phyloP scores from a whole-genome alignment of 2,797 vertebrate species.

The Pygocentrus nattereri region DNA sequence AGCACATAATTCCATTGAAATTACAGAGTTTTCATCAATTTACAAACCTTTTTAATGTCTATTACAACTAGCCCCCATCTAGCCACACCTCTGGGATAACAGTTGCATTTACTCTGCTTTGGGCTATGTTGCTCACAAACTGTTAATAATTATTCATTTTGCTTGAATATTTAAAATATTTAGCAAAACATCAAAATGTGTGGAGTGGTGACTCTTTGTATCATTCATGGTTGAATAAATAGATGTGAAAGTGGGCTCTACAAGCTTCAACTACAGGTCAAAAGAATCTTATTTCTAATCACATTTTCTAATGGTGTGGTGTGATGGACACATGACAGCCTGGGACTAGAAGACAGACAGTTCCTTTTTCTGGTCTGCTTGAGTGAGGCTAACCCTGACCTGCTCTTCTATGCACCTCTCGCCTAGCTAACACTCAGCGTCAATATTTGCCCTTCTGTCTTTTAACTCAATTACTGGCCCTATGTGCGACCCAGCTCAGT shows the following conservation, averaged over 20 bases:
- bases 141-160: too few relatives aligned
- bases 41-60: too few relatives aligned
- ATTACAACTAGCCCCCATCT: too few relatives aligned
- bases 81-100: too few relatives aligned
- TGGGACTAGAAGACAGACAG: not conserved
- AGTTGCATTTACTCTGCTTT: too few relatives aligned
- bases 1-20: too few relatives aligned
- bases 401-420: conserved; percentile 29
- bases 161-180: too few relatives aligned
- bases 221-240: not conserved
- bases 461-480: conserved; percentile 32
- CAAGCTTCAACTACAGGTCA: too few relatives aligned
- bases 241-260: not conserved
- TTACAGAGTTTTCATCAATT: too few relatives aligned
- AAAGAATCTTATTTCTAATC: not conserved
- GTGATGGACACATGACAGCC: not conserved
- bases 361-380: not conserved
- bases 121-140: too few relatives aligned
- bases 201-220: not conserved
- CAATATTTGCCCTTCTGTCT: conserved; percentile 42
- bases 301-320: not conserved
- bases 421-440: conserved; percentile 7
- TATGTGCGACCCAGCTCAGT: not conserved
- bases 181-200: too few relatives aligned
- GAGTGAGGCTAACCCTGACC: conserved; percentile 8